A percentile compares a stretch with the other conserved stretches of the same genome.
Conservation (phyloP, 2,797 vertebrate species). For the Myotis planiceps region DNA sequence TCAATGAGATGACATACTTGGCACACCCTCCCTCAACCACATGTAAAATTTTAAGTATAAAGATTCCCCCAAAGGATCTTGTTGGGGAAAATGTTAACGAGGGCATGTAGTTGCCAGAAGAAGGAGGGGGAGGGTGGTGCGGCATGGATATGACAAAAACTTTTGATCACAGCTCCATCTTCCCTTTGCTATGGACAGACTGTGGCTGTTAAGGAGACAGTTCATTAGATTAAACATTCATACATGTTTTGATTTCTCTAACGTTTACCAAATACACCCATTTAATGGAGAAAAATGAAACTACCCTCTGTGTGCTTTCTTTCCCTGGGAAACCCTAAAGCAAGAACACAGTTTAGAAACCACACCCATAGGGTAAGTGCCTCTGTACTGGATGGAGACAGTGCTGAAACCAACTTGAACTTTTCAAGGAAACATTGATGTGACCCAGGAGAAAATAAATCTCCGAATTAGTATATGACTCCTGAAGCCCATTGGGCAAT, state of each 20-base stretch:
- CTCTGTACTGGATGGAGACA: neutral
- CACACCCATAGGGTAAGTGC: neutral
- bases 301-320: neutral
- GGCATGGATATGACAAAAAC: neutral
- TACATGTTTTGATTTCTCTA: neutral
- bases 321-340: neutral
- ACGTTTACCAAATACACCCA: neutral
- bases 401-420: neutral
- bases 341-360: neutral
- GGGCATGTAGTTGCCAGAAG: neutral
- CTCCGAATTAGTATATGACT: neutral
- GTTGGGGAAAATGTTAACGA: neutral
- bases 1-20: neutral
- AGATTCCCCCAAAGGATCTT: neutral
- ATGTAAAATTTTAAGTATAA: neutral
- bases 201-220: neutral
- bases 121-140: neutral
- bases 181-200: neutral
- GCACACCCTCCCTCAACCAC: neutral
- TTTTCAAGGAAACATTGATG: neutral
- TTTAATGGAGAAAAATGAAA: neutral
- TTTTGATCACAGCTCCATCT: neutral
- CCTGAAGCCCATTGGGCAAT: neutral
- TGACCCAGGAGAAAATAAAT: neutral
- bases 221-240: neutral